These are phyloP conservation scores for Phalanger gymnotis DNA, from an alignment of 2,797 vertebrate genomes.

Conservation along the genomic window DNA sequence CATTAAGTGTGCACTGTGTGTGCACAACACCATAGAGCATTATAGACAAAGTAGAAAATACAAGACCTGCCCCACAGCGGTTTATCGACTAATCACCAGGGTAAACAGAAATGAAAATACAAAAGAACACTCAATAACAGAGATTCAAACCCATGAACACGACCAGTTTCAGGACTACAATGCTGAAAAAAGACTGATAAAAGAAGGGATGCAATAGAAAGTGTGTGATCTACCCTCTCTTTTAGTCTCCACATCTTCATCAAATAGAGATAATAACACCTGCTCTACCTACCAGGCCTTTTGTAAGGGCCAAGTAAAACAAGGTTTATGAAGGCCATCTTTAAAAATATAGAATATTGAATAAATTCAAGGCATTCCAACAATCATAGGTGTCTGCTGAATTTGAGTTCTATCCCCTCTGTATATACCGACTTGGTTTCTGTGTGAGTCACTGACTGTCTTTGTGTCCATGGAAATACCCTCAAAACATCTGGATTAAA, in stretches of 20 bases:
- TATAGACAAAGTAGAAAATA: not conserved
- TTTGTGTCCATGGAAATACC: too few relatives aligned
- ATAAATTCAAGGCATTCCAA: not conserved
- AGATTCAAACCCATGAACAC: not conserved
- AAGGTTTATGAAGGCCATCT: not conserved
- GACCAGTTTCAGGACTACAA: not conserved
- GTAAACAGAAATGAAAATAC: rapidly evolving
- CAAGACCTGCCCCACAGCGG: not conserved
- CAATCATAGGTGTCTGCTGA: not conserved
- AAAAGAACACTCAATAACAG: not conserved
- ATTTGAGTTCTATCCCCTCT: not conserved
- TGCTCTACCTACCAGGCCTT: not conserved
- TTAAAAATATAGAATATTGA: rapidly evolving
- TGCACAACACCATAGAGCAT: not conserved
- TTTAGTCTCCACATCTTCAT: not conserved
- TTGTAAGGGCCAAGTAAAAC: not conserved
- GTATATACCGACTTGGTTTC: not conserved
- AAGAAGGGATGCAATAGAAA: not conserved
- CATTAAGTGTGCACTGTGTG: not conserved
- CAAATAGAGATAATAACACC: not conserved
- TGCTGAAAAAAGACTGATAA: not conserved
- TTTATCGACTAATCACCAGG: not conserved
- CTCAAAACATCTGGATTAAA: not conserved
- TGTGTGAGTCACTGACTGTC: not conserved
- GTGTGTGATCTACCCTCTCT: not conserved